Evolutionary conservation across 2,888 invertebrate genomes (phyloP).

Genomic region (Eueremaeus valkanovi): DNA sequence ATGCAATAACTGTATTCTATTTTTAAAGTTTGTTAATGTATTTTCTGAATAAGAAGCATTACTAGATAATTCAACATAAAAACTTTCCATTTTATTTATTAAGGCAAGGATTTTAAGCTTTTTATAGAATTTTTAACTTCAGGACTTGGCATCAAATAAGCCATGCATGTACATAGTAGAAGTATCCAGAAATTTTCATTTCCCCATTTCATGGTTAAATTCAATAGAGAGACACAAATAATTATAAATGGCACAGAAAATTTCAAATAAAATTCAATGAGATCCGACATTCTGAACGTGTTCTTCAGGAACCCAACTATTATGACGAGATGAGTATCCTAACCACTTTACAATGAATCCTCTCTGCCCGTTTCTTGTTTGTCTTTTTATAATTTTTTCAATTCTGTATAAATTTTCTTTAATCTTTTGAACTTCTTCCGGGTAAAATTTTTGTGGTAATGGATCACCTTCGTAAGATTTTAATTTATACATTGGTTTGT

Average conservation of each 20-base stretch:
- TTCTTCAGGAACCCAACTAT: conserved; percentile 19
- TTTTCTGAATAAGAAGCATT: no score
- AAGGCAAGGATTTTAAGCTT: no score
- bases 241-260: no score
- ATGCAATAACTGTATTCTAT: background rate
- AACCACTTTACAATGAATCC: conserved; percentile 30
- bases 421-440: conserved; percentile 22
- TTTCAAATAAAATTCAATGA: no score
- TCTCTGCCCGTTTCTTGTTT: background rate
- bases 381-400: conserved; percentile 26
- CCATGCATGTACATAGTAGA: no score
- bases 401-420: background rate
- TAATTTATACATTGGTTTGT: conserved; percentile 9
- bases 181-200: background rate
- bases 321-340: background rate
- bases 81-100: background rate
- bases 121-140: no score
- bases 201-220: no score
- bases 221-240: no score
- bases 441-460: background rate
- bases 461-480: background rate
- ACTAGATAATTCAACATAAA: no score
- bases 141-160: no score
- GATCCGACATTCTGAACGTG: background rate
- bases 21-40: no score